phyloP scores from a whole-genome alignment of 2,888 invertebrate genomes.

The Tipula unca region DNA sequence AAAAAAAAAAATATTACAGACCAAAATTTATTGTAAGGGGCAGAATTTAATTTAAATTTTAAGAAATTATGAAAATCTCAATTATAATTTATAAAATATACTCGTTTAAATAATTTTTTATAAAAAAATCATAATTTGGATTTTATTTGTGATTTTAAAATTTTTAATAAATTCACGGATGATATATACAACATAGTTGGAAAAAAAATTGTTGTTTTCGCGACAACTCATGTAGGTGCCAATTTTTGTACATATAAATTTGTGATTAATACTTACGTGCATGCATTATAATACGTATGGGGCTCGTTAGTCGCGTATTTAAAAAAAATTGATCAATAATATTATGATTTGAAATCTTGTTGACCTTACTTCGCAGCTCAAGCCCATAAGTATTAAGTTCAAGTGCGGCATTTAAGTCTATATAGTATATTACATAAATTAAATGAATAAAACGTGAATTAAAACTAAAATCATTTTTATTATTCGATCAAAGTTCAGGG shows the following conservation, averaged over 20 bases:
- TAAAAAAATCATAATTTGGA: background rate
- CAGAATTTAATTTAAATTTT: constrained; percentile 14
- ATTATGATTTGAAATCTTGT: background rate
- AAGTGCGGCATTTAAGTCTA: background rate
- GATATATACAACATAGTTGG: background rate
- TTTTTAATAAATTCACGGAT: background rate
- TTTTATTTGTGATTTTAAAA: background rate
- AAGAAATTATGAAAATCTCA: background rate
- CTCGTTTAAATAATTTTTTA: too few species aligned
- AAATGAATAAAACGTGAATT: background rate
- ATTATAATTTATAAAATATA: background rate
- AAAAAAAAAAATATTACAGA: background rate
- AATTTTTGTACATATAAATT: background rate
- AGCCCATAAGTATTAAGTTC: background rate
- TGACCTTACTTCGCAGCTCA: background rate
- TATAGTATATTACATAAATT: background rate
- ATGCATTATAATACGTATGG: background rate
- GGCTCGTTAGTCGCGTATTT: background rate
- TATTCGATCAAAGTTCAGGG: background rate
- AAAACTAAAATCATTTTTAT: background rate
- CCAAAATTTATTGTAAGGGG: background rate
- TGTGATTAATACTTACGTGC: background rate
- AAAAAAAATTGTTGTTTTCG: background rate
- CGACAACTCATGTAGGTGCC: background rate
- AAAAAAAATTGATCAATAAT: background rate